Evolutionary conservation across 2,113 vertebrate species (phyloP), one percentile per base, ranked within the genome.

Genomic region (Lagopus leucura): DNA sequence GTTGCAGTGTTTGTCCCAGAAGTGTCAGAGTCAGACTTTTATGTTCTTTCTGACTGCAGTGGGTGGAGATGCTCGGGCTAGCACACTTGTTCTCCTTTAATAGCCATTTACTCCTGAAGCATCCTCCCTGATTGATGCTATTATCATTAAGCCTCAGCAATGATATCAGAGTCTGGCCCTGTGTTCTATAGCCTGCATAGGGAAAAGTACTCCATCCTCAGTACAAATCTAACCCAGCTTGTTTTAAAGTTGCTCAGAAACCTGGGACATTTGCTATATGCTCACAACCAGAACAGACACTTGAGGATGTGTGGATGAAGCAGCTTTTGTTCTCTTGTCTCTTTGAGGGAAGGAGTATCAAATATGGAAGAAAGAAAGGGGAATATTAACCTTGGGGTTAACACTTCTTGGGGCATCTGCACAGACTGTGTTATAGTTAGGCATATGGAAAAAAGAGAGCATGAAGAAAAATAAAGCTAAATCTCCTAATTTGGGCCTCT

Each of bases 301-400:
- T 8, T 10, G 45, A 38, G 47, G 28, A 40, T 27, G 50, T 12
- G 27, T 45, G 34, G n/a, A 50, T 10, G 20, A 27, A 30, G 43
- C 14, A 50, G 43, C 20, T 76, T 77, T 63, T 36, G 28, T 48
- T 55, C 24, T 75, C 73, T 60, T 6, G 2, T 28, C 4, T 69
- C 21, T 57, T 74, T 36, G 54, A 67, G 52, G 54, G 43, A 54
- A 50, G 30, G 60, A 15, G 10, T n/a, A 25, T 36, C 50, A 80
- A 63, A 8, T 20, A 24, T 3, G 10, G 69, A 52, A 47, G 48
- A 45, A 45, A 66, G 34, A 55, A 28, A n/a, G 50, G 18, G 42
- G 38, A 55, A 9, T 50, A 27, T 61, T 71, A n/a, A n/a, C 0
- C 0, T 11, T 38, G 38, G 30, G 52, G 30, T 48, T 47, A 20